These are phyloP conservation scores for Cataglyphis rosenhaueri DNA, from an alignment of 2,888 invertebrate genomes.

Conservation along the genomic window DNA sequence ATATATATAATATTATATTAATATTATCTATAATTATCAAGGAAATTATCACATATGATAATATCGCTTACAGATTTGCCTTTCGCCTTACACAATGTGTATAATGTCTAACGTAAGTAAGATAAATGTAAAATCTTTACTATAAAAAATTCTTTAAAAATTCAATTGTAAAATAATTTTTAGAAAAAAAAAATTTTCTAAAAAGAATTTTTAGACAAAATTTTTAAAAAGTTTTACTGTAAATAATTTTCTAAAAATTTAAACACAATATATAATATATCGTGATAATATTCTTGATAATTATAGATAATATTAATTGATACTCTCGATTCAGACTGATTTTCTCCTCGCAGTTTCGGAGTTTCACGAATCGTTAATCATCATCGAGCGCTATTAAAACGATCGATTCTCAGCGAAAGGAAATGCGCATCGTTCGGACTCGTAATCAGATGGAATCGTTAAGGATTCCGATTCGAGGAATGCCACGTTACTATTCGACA, in stretches of 20 bases:
- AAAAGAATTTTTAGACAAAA: not conserved
- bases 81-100: no score
- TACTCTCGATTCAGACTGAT: slow-evolving; percentile 13
- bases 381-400: slow-evolving; percentile 26
- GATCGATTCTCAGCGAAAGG: slow-evolving; percentile 38
- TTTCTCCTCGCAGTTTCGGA: slow-evolving; percentile 56
- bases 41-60: no score
- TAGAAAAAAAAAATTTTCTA: no score
- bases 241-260: no score
- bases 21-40: no score
- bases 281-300: slow-evolving; percentile 8
- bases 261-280: no score
- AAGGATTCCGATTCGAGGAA: slow-evolving; percentile 37
- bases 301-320: slow-evolving; percentile 26
- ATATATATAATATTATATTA: no score
- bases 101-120: not conserved
- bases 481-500: slow-evolving; percentile 1
- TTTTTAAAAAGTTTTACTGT: no score
- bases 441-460: slow-evolving; percentile 28
- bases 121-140: no score
- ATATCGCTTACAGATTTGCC: no score
- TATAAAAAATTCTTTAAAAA: no score
- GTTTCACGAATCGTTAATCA: slow-evolving; percentile 59
- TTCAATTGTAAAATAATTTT: no score
- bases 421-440: slow-evolving; percentile 21